phyloP scores from a whole-genome alignment of 2,888 invertebrate species.

The Anorthoa munda region DNA sequence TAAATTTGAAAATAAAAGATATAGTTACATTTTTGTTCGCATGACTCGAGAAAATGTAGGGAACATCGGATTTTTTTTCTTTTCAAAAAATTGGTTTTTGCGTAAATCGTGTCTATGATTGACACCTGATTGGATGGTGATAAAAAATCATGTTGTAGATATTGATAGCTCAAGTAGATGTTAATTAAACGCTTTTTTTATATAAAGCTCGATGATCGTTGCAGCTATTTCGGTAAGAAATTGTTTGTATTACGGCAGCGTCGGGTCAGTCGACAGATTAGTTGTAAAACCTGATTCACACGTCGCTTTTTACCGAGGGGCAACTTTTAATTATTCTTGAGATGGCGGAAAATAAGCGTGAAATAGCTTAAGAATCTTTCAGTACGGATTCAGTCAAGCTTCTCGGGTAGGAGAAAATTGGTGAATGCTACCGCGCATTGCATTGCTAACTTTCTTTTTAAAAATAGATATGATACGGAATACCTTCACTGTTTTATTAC shows the following conservation, averaged over 20 bases:
- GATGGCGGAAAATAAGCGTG: constrained; percentile 26
- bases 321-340: constrained; percentile 33
- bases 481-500: background rate
- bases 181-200: constrained; percentile 49
- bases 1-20: background rate
- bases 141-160: background rate
- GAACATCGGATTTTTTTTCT: background rate
- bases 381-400: constrained; percentile 26
- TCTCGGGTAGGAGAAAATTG: constrained; percentile 29
- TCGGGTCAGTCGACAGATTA: constrained; percentile 68
- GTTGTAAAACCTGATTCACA: constrained; percentile 53
- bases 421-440: constrained; percentile 25
- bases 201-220: constrained; percentile 77
- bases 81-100: background rate
- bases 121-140: background rate
- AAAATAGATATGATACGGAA: constrained; percentile 2
- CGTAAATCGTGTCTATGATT: background rate
- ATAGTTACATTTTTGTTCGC: background rate
- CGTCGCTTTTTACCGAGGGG: constrained; percentile 18
- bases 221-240: constrained; percentile 87
- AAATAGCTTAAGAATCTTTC: constrained; percentile 31
- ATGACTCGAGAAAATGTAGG: background rate
- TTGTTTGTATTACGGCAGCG: constrained; percentile 84
- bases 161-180: constrained; percentile 72
- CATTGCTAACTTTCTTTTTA: constrained; percentile 37